A percentile compares a stretch with the other conserved stretches of the same genome.
These are phyloP conservation scores for Acrobasis repandana DNA, from an alignment of 2,888 invertebrate genomes.

Conservation along the genomic window DNA sequence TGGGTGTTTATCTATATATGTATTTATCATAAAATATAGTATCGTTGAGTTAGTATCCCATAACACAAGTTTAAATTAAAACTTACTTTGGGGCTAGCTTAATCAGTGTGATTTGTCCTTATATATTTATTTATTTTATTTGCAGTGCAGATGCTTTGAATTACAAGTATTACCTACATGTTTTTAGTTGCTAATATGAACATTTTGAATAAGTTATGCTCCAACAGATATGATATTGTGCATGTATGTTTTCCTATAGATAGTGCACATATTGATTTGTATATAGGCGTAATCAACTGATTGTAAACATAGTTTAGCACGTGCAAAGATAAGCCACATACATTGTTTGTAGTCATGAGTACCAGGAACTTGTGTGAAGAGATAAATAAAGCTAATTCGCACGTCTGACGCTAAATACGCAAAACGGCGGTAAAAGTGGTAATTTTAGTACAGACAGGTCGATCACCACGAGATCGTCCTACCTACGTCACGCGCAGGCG, in stretches of 20 bases:
- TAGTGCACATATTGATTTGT: conserved; percentile 8
- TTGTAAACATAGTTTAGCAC: conserved; percentile 10
- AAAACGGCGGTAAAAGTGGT: conserved; percentile 41
- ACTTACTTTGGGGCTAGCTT: too few relatives aligned
- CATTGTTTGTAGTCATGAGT: conserved; percentile 19
- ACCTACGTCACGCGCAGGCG: conserved; percentile 76
- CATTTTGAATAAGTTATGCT: too few relatives aligned
- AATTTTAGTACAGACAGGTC: conserved; percentile 73
- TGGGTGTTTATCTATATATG: too few relatives aligned
- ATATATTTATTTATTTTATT: too few relatives aligned
- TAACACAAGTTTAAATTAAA: too few relatives aligned
- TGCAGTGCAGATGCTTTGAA: too few relatives aligned
- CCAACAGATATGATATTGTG: background rate
- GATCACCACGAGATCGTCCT: conserved; percentile 56
- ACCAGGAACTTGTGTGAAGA: conserved; percentile 36
- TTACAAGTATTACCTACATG: too few relatives aligned
- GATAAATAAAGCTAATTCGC: conserved; percentile 31
- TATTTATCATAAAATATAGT: too few relatives aligned
- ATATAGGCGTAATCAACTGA: conserved; percentile 3
- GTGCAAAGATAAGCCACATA: conserved; percentile 14
- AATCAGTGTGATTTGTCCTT: too few relatives aligned
- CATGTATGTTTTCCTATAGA: background rate
- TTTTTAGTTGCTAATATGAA: too few relatives aligned
- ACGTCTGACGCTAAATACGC: conserved; percentile 31
- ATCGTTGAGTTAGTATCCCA: too few relatives aligned